Base-by-base conservation (phyloP, 2,113 vertebrate genomes). In the Anhinga rufa region DNA sequence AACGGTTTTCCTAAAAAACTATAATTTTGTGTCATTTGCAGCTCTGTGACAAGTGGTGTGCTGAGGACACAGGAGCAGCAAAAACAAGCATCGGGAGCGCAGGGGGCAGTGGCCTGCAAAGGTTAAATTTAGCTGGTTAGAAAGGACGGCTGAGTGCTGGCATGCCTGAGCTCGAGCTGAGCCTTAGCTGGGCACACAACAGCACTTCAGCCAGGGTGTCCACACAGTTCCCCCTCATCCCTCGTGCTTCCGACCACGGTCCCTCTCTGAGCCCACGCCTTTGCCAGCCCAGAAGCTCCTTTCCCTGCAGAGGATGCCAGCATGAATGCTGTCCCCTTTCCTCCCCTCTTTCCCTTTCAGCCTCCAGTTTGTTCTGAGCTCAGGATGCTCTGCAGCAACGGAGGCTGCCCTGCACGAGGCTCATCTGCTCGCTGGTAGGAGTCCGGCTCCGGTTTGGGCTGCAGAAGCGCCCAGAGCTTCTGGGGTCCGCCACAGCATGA, bases 21-120 rank as follows among this genome's bases (percentile, higher is more conserved):
- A 2, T 95, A 69, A 95, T 95, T 91, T 81, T 34, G 95, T 71
- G 86, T 68, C 42, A 11, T 80, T 87, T 87, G 92, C 78, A 75
- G 81, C 90, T 31, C 4, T 0, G 46, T 71, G 46, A 31, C 1
- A 14, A 72, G 65, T 1, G 10, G 40, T 4, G 86, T 3, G 65
- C 82, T 42, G 72, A 29, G 79, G 91, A 40, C 17, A 57, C 9
- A 0, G n/a, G n/a, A 38, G 48, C 51, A 4, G 21, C 0, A 1
- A 34, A 44, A 32, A 65, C 65, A 74, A 61, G 82, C 1, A 1
- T 0, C 34, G 29, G 62, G 44, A 48, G 42, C 7, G 49, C 6
- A 0, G 48, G 48, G 82, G 72, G 62, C 82, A 82, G 84, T 13
- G 71, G 5, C 58, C 58, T 21, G 17, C 20, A 18, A 24, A 65